A percentile compares a stretch with the other conserved stretches of the same genome.
phyloP scores from a whole-genome alignment of 2,888 invertebrate genomes.

The Calliphora vomitoria region DNA sequence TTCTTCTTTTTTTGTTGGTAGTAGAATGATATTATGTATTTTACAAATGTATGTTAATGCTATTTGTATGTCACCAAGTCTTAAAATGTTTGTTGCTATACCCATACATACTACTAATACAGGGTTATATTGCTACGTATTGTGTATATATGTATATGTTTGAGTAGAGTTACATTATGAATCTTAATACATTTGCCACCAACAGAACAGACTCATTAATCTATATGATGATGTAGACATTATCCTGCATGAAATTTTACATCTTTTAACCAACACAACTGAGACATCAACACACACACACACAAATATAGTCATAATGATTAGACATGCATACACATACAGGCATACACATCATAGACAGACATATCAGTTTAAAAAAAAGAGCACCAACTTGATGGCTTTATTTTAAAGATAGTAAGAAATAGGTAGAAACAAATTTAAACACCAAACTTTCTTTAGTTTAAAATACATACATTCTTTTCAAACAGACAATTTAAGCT shows the following conservation, averaged over 20 bases:
- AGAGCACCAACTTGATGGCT: neutral
- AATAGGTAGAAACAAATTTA: neutral
- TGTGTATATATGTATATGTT: neutral
- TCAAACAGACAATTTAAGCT: too few species aligned
- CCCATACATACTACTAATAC: neutral
- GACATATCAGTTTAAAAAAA: neutral
- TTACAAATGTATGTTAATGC: constrained; percentile 61
- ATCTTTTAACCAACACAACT: constrained; percentile 36
- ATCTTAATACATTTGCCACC: constrained; percentile 52
- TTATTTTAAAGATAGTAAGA: neutral
- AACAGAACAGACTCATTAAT: constrained; percentile 59
- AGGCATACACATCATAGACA: neutral
- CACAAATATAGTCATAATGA: constrained; percentile 8
- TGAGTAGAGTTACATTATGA: constrained; percentile 46
- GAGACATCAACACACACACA: neutral
- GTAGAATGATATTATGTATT: constrained; percentile 16
- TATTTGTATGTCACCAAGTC: constrained; percentile 60
- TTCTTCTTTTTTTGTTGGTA: neutral
- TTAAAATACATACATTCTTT: too few species aligned
- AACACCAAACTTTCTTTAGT: too few species aligned
- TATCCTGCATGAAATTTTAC: constrained; percentile 50
- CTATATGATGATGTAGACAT: constrained; percentile 58
- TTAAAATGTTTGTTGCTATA: constrained; percentile 13
- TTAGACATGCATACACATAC: constrained; percentile 18
- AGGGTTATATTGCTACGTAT: neutral